Conservation (phyloP, 2,797 vertebrate genomes). For the Siniperca obscura region DNA sequence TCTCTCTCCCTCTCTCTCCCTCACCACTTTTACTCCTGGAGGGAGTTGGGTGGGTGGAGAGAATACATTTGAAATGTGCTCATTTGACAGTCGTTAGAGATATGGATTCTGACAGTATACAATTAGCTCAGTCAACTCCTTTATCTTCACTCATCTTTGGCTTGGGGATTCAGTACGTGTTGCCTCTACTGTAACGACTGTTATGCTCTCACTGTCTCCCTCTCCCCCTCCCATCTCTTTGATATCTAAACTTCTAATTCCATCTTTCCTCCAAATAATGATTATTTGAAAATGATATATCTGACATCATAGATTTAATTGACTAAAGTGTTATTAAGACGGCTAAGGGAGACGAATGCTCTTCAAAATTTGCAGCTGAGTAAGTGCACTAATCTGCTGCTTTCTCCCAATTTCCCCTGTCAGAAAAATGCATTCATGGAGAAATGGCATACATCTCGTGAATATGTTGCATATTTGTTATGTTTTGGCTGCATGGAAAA, state of each 20-base stretch:
- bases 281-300: constrained; percentile 73
- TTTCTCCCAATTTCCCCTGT: constrained; percentile 52
- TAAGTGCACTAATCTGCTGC: constrained; percentile 60
- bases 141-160: constrained; percentile 75
- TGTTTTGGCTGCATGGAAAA: constrained; percentile 34
- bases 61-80: constrained; percentile 78
- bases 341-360: constrained; percentile 61
- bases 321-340: constrained; percentile 69
- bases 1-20: constrained; percentile 34
- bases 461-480: constrained; percentile 58
- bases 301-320: constrained; percentile 72
- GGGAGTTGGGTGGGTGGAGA: constrained; percentile 65
- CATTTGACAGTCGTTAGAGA: constrained; percentile 78
- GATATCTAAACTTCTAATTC: constrained; percentile 62
- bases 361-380: constrained; percentile 54
- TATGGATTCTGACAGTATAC: constrained; percentile 79
- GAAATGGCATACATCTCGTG: constrained; percentile 47
- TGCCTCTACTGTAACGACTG: constrained; percentile 51
- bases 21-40: constrained; percentile 46
- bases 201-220: constrained; percentile 20
- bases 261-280: constrained; percentile 55
- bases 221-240: constrained; percentile 26
- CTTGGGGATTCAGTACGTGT: constrained; percentile 59
- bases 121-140: constrained; percentile 82
- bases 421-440: constrained; percentile 53